phyloP scores from a whole-genome alignment of 2,113 vertebrate genomes.

The Meleagris gallopavo region DNA sequence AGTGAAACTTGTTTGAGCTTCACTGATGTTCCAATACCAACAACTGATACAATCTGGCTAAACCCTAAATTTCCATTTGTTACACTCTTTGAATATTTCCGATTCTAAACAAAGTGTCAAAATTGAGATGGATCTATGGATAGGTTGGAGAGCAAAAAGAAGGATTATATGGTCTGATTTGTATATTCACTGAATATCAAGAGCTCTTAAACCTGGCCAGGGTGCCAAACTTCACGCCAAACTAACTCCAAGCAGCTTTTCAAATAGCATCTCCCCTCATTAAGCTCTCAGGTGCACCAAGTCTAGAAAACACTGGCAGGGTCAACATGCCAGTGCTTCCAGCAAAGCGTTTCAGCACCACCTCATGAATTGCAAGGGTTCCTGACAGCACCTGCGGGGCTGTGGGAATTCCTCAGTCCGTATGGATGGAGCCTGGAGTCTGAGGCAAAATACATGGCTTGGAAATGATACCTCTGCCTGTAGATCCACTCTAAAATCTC shows the following conservation, averaged over 20 bases:
- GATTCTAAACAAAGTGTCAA: constrained; percentile 46
- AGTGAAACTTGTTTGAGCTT: constrained; percentile 54
- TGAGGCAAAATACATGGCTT: not conserved
- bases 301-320: not conserved
- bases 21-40: constrained; percentile 51
- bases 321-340: not conserved
- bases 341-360: constrained; percentile 34
- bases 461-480: not conserved
- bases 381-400: not conserved
- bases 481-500: not conserved
- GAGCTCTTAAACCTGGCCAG: not conserved
- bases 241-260: not conserved
- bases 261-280: not conserved
- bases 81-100: not conserved
- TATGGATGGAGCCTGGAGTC: not conserved
- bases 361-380: not conserved
- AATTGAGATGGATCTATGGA: not conserved
- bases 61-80: constrained; percentile 51
- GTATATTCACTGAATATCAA: not conserved
- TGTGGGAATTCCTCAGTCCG: not conserved
- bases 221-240: not conserved
- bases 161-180: not conserved
- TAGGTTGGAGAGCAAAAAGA: not conserved
- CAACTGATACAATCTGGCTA: constrained; percentile 57
- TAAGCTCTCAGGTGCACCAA: not conserved